Percentiles rank a stretch among this genome's conserved stretches.
Evolutionary conservation across 2,888 invertebrate genomes (phyloP).

Genomic region (Brenthis daphne): DNA sequence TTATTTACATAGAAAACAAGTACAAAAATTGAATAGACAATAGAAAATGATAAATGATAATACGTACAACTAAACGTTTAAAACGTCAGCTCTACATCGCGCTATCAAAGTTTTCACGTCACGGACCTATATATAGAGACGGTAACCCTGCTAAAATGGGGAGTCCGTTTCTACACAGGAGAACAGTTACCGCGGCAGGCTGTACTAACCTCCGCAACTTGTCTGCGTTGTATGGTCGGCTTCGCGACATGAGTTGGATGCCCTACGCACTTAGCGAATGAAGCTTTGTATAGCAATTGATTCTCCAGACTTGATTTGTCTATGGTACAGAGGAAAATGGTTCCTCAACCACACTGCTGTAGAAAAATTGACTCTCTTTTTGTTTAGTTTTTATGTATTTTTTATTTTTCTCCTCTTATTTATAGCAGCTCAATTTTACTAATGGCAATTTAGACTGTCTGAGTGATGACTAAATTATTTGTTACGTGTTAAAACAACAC

Average conservation of each 20-base stretch:
- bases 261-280: background rate
- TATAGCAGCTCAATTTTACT: too few species aligned
- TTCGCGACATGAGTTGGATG: constrained; percentile 1
- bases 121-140: constrained; percentile 43
- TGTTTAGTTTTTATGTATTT: background rate
- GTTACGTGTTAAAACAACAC: too few species aligned
- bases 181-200: constrained; percentile 47
- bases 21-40: background rate
- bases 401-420: too few species aligned
- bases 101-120: constrained; percentile 45
- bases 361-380: constrained; percentile 22
- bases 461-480: too few species aligned
- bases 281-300: constrained; percentile 12
- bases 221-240: constrained; percentile 20
- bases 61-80: background rate
- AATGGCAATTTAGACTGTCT: too few species aligned
- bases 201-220: constrained; percentile 44
- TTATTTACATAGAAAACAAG: background rate
- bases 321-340: constrained; percentile 14
- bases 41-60: background rate
- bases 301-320: background rate
- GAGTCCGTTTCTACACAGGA: constrained; percentile 61
- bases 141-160: constrained; percentile 5
- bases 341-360: constrained; percentile 17
- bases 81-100: constrained; percentile 47